A percentile compares a stretch with the other conserved stretches of the same genome.
These are phyloP conservation scores for Mustelus asterias DNA, from an alignment of 2,113 vertebrate species.

Conservation along the genomic window DNA sequence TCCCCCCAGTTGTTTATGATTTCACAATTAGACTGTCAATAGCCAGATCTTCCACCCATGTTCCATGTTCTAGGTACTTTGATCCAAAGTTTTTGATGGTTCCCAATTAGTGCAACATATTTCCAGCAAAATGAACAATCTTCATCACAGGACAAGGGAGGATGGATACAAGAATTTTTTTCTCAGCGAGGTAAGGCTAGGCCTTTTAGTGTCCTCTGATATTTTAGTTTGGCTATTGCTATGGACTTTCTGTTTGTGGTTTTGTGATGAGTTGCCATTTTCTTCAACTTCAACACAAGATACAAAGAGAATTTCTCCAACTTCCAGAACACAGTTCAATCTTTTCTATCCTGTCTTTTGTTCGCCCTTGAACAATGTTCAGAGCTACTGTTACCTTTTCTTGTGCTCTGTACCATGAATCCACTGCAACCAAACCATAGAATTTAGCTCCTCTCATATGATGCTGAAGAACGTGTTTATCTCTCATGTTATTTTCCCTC, in stretches of 20 bases:
- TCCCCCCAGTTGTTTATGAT: no score
- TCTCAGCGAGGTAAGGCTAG: background rate
- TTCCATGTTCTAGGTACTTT: background rate
- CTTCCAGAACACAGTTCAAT: background rate
- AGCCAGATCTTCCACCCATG: background rate
- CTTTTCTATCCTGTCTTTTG: background rate
- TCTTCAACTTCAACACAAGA: no score
- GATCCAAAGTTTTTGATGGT: background rate
- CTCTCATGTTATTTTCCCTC: background rate
- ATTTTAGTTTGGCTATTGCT: background rate
- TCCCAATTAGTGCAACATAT: background rate
- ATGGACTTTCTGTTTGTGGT: background rate
- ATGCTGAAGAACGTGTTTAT: background rate
- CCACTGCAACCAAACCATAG: background rate
- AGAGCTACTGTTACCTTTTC: background rate
- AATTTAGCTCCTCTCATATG: background rate
- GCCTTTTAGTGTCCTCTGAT: no score
- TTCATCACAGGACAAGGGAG: background rate
- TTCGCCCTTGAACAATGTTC: background rate
- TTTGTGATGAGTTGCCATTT: background rate
- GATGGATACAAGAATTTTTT: background rate
- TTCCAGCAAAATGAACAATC: background rate
- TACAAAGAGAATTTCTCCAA: no score
- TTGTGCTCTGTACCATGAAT: background rate
- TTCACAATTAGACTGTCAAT: conserved; percentile 40